Conservation (phyloP, 2,113 vertebrate genomes). For the Cynopterus brachyotis region DNA sequence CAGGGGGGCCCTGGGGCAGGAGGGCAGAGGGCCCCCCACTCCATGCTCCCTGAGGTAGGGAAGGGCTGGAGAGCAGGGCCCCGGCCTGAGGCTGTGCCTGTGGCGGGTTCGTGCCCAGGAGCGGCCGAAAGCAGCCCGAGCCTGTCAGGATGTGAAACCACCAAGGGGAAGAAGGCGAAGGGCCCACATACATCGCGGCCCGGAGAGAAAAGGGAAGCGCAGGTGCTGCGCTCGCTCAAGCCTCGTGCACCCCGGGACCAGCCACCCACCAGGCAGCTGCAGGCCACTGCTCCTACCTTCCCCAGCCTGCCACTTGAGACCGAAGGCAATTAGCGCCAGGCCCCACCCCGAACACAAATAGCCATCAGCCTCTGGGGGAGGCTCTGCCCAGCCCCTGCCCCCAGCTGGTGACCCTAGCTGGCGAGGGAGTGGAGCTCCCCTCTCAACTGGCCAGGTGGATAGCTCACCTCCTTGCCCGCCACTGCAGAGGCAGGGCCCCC, state of each 20-base stretch:
- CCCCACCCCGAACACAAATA: slow-evolving; percentile 47
- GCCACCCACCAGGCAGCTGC: no score
- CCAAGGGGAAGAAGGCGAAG: not conserved
- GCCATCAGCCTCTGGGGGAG: not conserved
- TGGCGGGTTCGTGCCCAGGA: not conserved
- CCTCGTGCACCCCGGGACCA: no score
- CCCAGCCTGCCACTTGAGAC: not conserved
- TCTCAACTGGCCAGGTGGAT: not conserved
- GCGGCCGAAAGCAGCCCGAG: not conserved
- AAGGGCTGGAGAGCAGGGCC: no score
- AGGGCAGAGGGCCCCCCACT: not conserved
- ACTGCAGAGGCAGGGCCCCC: not conserved
- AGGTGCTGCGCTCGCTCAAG: rapidly evolving
- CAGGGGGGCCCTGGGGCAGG: no score
- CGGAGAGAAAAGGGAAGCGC: not conserved
- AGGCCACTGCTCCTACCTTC: not conserved
- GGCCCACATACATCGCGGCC: no score
- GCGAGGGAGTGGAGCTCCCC: not conserved
- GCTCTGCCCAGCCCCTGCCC: not conserved
- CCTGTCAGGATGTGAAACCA: slow-evolving; percentile 8
- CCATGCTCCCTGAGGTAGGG: no score
- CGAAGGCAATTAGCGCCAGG: not conserved
- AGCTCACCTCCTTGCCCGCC: not conserved
- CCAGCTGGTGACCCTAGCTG: not conserved
- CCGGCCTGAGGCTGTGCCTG: not conserved